Percentiles rank a stretch among this genome's conserved stretches.
These are phyloP conservation scores for Saccostrea cuccullata DNA, from an alignment of 1,140 invertebrate species.

Conservation along the genomic window DNA sequence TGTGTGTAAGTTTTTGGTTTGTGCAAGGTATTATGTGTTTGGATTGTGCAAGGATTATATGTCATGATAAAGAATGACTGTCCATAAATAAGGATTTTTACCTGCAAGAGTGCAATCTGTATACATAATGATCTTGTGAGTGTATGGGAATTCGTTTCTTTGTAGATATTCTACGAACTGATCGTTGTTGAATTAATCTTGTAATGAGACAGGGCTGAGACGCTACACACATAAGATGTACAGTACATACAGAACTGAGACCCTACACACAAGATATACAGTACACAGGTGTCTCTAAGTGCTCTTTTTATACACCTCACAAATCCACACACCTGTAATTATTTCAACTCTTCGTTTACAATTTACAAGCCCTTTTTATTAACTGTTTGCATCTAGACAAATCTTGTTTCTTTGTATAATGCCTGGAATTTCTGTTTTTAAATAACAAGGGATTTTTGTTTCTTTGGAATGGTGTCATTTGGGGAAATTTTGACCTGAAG, in stretches of 20 bases:
- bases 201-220: too few species aligned
- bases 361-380: neutral
- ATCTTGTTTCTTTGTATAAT: neutral
- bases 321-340: neutral
- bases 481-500: neutral
- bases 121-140: too few species aligned
- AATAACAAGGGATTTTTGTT: neutral
- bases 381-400: neutral
- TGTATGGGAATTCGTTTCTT: too few species aligned
- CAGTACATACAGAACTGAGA: neutral
- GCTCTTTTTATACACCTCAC: neutral
- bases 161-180: too few species aligned
- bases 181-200: neutral
- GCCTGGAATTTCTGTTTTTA: neutral
- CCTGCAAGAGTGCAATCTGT: too few species aligned
- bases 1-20: neutral
- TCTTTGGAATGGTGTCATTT: neutral
- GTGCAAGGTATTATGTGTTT: neutral
- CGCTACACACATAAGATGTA: neutral
- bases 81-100: too few species aligned
- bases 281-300: constrained; percentile 11
- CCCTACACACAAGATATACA: too few species aligned
- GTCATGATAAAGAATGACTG: neutral
- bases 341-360: neutral
- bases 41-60: neutral